Evolutionary conservation across 2,888 invertebrate species (phyloP).

Genomic region (Emesis castigata): DNA sequence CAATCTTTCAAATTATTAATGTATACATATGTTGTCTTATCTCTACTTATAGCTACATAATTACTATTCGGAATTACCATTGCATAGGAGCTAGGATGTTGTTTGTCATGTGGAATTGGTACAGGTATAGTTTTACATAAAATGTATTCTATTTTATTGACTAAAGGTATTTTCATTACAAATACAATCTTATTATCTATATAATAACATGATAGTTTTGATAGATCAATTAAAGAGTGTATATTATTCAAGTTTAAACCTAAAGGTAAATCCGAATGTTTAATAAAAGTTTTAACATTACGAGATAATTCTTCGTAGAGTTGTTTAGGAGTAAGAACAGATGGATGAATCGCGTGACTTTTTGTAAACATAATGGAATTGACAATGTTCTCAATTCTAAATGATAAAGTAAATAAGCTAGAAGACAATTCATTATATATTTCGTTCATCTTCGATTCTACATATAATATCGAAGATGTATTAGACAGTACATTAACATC

Average conservation of each 20-base stretch:
- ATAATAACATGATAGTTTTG: too few relatives aligned
- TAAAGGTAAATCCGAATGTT: background rate
- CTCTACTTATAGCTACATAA: background rate
- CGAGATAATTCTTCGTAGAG: background rate
- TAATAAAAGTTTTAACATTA: background rate
- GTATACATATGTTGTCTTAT: background rate
- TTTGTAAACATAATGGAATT: background rate
- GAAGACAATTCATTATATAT: background rate
- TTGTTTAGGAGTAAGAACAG: background rate
- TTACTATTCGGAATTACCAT: background rate
- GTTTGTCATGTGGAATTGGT: background rate
- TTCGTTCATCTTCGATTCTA: slow-evolving; percentile 14
- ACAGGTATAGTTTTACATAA: background rate
- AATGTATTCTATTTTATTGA: background rate
- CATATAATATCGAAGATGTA: too few relatives aligned
- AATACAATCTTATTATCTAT: background rate
- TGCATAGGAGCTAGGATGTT: background rate
- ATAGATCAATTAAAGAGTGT: background rate
- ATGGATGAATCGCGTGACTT: background rate
- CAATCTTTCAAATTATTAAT: background rate
- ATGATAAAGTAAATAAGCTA: background rate
- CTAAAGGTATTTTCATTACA: background rate
- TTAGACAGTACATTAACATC: too few relatives aligned
- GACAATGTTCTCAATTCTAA: background rate
- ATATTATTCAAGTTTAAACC: background rate